A percentile compares a stretch with the other conserved stretches of the same genome.
Evolutionary conservation across 2,113 vertebrate species (phyloP).

Genomic region (Macrotus californicus): DNA sequence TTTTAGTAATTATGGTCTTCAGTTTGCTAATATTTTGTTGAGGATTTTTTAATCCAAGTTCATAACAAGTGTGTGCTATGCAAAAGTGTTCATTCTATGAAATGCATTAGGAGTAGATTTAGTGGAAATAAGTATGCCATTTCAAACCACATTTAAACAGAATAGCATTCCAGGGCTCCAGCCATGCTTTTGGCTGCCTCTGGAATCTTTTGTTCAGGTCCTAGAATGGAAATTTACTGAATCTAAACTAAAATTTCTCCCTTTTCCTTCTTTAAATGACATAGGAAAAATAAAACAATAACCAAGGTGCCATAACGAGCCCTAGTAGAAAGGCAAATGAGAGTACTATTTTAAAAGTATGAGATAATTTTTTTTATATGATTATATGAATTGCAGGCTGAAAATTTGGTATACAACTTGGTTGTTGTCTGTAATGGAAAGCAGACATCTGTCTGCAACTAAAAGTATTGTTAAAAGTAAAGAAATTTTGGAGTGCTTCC

Average conservation of each 20-base stretch:
- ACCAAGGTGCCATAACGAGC: background rate
- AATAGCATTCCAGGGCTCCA: background rate
- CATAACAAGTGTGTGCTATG: background rate
- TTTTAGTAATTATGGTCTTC: background rate
- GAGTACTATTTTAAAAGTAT: background rate
- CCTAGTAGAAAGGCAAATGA: background rate
- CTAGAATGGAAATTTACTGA: slow-evolving; percentile 20
- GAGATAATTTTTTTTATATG: background rate
- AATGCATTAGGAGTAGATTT: slow-evolving; percentile 17
- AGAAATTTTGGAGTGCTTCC: background rate
- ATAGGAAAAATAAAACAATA: background rate
- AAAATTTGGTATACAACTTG: background rate
- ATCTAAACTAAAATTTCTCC: background rate
- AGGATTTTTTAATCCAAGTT: background rate
- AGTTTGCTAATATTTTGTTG: background rate
- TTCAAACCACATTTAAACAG: slow-evolving; percentile 12
- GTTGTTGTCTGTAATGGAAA: background rate
- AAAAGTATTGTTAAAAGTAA: background rate
- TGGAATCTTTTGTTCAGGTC: background rate
- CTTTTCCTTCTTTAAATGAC: background rate
- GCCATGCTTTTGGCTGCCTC: background rate
- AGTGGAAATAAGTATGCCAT: slow-evolving; percentile 39
- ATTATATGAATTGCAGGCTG: background rate
- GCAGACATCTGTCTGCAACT: background rate
- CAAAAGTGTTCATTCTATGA: background rate